Evolutionary conservation across 2,113 vertebrate species (phyloP).

Genomic region (Nicator chloris): DNA sequence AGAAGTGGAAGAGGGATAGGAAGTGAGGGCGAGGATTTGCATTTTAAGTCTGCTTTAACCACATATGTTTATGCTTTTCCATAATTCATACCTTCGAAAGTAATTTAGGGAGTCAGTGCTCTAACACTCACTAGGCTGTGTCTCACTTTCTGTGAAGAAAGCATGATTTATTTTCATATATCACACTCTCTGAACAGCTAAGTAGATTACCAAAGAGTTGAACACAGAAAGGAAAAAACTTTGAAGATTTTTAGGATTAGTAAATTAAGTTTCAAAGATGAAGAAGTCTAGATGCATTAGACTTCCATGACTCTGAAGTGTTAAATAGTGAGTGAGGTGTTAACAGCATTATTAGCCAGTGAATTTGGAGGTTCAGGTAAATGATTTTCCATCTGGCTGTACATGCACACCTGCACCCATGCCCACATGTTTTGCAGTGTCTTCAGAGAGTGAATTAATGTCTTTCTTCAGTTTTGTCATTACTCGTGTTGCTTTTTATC

Average conservation of each 20-base stretch:
- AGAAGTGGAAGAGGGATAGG: not conserved
- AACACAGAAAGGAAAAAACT: not conserved
- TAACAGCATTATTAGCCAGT: not conserved
- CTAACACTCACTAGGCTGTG: not conserved
- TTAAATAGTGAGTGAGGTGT: not conserved
- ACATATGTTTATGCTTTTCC: not conserved
- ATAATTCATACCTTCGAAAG: not conserved
- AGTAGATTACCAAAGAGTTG: not conserved
- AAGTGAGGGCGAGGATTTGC: not conserved
- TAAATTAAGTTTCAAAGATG: not conserved
- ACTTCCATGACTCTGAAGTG: not conserved
- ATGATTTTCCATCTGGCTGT: not conserved
- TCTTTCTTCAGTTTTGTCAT: not conserved
- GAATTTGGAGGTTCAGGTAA: not conserved
- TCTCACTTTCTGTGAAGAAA: not conserved
- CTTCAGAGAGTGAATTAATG: not conserved
- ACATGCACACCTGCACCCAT: not conserved
- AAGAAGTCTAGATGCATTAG: not conserved
- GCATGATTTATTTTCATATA: not conserved
- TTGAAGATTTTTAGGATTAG: not conserved
- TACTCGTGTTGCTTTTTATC: not conserved
- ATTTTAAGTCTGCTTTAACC: not conserved
- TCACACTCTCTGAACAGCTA: not conserved
- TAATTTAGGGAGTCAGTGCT: not conserved
- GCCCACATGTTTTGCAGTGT: fast-evolving